phyloP scores from a whole-genome alignment of 2,113 vertebrate genomes.

The Onychostoma macrolepis region DNA sequence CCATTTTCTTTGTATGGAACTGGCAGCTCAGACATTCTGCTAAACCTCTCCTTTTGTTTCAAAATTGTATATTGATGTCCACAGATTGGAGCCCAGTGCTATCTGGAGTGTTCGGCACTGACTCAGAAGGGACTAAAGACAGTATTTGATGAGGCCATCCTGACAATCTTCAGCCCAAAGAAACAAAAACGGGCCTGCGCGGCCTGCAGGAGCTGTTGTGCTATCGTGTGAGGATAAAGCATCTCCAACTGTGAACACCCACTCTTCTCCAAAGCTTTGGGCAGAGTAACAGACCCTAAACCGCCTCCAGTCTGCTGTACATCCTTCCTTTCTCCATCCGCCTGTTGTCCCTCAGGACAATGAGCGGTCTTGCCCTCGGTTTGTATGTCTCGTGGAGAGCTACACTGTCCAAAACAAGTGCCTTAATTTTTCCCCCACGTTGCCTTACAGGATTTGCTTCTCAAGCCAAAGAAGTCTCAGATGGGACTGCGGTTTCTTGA shows the following conservation, averaged over 20 bases:
- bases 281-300: conserved; percentile 12
- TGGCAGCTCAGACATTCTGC: not conserved
- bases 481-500: not conserved
- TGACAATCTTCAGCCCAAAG: conserved; percentile 89
- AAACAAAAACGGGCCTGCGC: conserved; percentile 77
- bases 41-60: not conserved
- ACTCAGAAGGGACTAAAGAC: conserved; percentile 90
- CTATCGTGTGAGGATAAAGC: conserved; percentile 74
- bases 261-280: not conserved
- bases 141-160: conserved; percentile 88
- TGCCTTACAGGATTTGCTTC: not conserved
- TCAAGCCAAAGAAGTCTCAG: conserved; percentile 50
- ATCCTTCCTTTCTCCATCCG: conserved; percentile 30
- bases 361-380: conserved; percentile 16
- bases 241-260: conserved; percentile 41
- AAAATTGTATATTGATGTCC: conserved; percentile 17
- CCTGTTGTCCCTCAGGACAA: conserved; percentile 26
- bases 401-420: conserved; percentile 39
- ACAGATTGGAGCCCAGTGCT: conserved; percentile 88
- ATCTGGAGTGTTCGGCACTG: conserved; percentile 87
- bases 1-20: not conserved
- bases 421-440: conserved; percentile 29
- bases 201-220: conserved; percentile 76
- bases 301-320: conserved; percentile 32
- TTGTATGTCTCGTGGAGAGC: conserved; percentile 8